Evolutionary conservation across 2,113 vertebrate genomes (phyloP).

Genomic region (Baryphthengus martii): DNA sequence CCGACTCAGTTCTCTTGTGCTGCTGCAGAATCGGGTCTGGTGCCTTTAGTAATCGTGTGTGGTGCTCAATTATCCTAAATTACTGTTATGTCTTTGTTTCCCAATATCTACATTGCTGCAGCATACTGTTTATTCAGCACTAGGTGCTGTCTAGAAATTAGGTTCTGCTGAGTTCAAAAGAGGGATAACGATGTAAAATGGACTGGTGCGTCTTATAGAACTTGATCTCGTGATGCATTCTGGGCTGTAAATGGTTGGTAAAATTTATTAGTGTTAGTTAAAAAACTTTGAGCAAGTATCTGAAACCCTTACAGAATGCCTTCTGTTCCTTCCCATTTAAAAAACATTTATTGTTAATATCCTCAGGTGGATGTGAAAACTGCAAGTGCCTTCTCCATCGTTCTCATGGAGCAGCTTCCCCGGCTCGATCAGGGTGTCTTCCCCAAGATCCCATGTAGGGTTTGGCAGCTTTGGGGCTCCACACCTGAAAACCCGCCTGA

Average conservation of each 20-base stretch:
- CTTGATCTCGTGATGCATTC: background rate
- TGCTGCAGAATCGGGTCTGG: background rate
- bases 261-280: background rate
- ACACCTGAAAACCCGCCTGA: background rate
- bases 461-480: background rate
- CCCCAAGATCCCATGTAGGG: rapidly evolving
- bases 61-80: background rate
- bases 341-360: background rate
- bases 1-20: background rate
- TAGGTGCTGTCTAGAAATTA: background rate
- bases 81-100: background rate
- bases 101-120: rapidly evolving
- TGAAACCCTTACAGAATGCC: background rate
- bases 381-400: background rate
- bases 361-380: background rate
- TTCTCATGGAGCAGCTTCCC: rapidly evolving
- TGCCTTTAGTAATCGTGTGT: background rate
- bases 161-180: background rate
- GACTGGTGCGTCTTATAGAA: background rate
- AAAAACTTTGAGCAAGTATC: background rate
- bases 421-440: background rate
- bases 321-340: background rate
- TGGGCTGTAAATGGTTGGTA: background rate
- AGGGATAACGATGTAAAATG: background rate
- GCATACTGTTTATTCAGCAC: background rate